Evolutionary conservation across 2,888 invertebrate genomes (phyloP).

Genomic region (Schizotus pectinicornis): DNA sequence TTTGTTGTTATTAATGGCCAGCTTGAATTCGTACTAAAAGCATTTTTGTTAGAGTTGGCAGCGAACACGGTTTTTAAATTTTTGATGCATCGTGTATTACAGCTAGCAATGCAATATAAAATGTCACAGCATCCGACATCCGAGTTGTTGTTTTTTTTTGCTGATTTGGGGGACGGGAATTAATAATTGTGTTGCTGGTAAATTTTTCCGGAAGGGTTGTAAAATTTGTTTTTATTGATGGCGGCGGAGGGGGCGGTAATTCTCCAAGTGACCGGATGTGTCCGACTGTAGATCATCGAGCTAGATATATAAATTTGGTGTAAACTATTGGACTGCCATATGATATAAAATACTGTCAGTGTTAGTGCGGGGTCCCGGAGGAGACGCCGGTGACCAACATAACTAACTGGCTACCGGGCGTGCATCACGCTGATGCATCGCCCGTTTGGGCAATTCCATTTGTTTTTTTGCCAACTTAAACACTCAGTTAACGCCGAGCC

Average conservation of each 20-base stretch:
- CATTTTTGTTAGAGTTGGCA: conserved; percentile 55
- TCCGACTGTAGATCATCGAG: conserved; percentile 51
- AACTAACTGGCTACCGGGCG: conserved; percentile 43
- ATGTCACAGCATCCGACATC: too few relatives aligned
- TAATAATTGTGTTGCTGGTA: too few relatives aligned
- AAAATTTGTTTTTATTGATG: too few relatives aligned
- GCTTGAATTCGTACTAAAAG: conserved; percentile 56
- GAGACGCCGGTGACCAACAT: conserved; percentile 44
- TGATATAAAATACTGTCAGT: conserved; percentile 52
- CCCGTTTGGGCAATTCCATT: conserved; percentile 14
- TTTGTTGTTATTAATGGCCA: conserved; percentile 53
- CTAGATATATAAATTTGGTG: conserved; percentile 55
- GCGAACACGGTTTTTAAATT: conserved; percentile 49
- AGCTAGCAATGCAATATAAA: too few relatives aligned
- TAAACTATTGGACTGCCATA: conserved; percentile 53
- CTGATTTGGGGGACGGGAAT: too few relatives aligned
- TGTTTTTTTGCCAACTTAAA: conserved; percentile 14
- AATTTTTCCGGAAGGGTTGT: not conserved
- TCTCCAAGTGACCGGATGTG: conserved; percentile 6
- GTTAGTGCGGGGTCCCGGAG: conserved; percentile 39
- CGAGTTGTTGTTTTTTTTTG: not conserved
- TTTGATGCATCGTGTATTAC: conserved; percentile 33
- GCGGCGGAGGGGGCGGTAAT: conserved; percentile 7
- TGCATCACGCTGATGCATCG: conserved; percentile 35
- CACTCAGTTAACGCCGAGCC: too few relatives aligned